A percentile compares a stretch with the other conserved stretches of the same genome.
Conservation (phyloP, 2,797 vertebrate genomes). For the Taeniopygia guttata region DNA sequence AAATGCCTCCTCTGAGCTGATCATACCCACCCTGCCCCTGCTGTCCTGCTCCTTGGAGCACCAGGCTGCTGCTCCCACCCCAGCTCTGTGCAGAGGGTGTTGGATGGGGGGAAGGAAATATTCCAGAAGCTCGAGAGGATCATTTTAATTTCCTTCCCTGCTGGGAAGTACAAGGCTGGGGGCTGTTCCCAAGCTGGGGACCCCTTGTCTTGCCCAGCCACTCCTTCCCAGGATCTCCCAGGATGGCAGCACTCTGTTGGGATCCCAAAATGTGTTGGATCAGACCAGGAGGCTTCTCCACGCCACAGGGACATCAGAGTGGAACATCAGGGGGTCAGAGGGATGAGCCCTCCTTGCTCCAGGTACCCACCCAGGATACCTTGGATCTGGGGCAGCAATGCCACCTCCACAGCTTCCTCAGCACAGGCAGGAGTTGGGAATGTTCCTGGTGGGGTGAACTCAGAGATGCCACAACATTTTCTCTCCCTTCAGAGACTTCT, state of each 20-base stretch:
- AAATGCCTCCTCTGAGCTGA: background rate
- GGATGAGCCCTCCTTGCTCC: background rate
- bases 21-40: background rate
- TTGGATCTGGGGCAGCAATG: background rate
- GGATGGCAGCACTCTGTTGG: fast-evolving
- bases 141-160: background rate
- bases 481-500: background rate
- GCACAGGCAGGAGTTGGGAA: background rate
- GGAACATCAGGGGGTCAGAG: background rate
- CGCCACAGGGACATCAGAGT: background rate
- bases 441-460: background rate
- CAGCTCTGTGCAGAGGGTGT: fast-evolving
- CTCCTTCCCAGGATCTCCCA: background rate
- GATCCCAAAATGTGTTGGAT: fast-evolving
- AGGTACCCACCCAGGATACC: background rate
- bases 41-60: background rate
- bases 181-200: background rate
- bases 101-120: background rate
- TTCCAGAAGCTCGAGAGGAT: background rate
- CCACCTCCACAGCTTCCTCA: background rate
- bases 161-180: background rate
- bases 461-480: background rate
- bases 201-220: background rate
- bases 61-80: background rate
- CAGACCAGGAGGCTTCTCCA: background rate